A percentile compares a stretch with the other conserved stretches of the same genome.
Conservation (phyloP, 2,888 invertebrate species). For the Caradrina kadenii region DNA sequence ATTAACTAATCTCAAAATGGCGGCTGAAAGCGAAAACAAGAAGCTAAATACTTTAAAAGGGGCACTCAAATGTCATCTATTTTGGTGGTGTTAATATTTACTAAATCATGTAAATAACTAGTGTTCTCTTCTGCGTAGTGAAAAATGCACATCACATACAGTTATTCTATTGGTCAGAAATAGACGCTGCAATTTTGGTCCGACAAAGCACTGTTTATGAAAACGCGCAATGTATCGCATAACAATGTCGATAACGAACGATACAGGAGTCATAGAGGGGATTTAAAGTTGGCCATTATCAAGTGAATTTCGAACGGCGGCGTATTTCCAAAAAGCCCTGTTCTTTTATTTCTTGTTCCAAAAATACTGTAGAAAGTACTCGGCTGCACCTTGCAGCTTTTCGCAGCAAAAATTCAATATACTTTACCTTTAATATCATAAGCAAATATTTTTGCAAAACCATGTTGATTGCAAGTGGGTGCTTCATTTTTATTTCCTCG, state of each 20-base stretch:
- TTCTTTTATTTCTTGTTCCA: not conserved
- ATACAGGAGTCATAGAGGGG: too few species aligned
- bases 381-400: not conserved
- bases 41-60: not conserved
- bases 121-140: too few species aligned
- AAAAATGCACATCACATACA: too few species aligned
- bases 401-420: conserved; percentile 29
- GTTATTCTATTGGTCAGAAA: too few species aligned
- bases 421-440: conserved; percentile 32
- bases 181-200: too few species aligned
- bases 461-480: conserved; percentile 44
- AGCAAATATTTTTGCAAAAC: conserved; percentile 39
- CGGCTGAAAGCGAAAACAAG: not conserved
- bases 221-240: too few species aligned
- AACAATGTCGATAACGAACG: too few species aligned
- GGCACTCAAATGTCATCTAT: not conserved
- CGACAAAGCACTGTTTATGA: too few species aligned
- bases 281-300: too few species aligned
- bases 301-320: too few species aligned
- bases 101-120: too few species aligned
- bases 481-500: conserved; percentile 46
- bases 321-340: not conserved
- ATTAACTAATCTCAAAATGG: conserved; percentile 36
- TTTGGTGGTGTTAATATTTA: not conserved
- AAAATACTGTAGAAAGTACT: not conserved